Conservation (phyloP, 2,113 vertebrate genomes). For the Erythrolamprus reginae region DNA sequence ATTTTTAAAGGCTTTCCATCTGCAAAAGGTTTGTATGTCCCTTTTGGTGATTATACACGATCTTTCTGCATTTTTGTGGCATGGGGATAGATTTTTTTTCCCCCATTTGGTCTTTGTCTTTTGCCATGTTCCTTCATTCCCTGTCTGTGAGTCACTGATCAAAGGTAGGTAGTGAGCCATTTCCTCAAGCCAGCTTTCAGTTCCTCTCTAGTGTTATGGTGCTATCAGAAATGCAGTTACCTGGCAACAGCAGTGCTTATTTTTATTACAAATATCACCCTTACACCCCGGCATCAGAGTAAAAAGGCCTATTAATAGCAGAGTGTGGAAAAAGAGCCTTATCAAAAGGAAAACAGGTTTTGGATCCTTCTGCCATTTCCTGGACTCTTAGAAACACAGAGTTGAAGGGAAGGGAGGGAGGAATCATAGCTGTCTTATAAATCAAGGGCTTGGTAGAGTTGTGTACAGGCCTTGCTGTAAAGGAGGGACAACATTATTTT, state of each 20-base stretch:
- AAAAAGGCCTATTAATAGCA: constrained; percentile 22
- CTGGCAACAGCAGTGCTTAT: constrained; percentile 44
- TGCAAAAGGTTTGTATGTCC: not conserved
- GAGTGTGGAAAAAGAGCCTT: not conserved
- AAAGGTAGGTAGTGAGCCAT: not conserved
- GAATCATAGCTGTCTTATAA: not conserved
- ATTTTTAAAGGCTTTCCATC: not conserved
- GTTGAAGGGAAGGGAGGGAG: not conserved
- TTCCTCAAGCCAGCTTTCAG: constrained; percentile 8
- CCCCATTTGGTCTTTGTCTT: constrained; percentile 21
- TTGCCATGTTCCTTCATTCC: not conserved
- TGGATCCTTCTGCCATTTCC: constrained; percentile 5
- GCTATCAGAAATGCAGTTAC: constrained; percentile 30
- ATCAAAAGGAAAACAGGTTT: constrained; percentile 4
- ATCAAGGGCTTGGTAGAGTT: not conserved
- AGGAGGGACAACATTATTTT: not conserved
- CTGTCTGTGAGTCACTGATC: constrained; percentile 10
- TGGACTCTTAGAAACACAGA: not conserved
- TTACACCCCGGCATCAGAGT: not conserved
- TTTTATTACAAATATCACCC: constrained; percentile 16
- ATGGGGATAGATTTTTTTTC: not conserved
- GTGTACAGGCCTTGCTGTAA: not conserved
- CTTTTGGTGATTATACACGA: not conserved
- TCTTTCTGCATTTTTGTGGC: not conserved
- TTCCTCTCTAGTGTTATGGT: constrained; percentile 18